A percentile compares a stretch with the other conserved stretches of the same genome.
Conservation (phyloP, 2,888 invertebrate species). For the Caradrina clavipalpis region DNA sequence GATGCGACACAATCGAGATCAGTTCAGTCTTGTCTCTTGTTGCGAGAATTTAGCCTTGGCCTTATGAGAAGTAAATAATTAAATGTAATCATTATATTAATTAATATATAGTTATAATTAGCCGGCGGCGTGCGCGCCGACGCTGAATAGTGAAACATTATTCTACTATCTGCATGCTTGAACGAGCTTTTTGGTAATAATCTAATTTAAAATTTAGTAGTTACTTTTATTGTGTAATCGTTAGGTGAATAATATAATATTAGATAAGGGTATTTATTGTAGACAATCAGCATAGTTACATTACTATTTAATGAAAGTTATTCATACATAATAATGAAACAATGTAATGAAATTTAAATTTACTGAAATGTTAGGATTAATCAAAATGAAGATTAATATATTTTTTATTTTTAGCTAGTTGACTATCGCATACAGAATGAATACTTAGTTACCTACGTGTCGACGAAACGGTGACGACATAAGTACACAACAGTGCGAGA, state of each 20-base stretch:
- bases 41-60: conserved; percentile 91
- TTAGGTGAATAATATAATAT: conserved; percentile 87
- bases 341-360: conserved; percentile 85
- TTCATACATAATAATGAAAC: conserved; percentile 89
- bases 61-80: conserved; percentile 90
- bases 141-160: conserved; percentile 89
- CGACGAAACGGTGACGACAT: conserved; percentile 70
- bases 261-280: conserved; percentile 91
- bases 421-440: conserved; percentile 86
- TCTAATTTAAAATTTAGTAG: conserved; percentile 90
- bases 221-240: conserved; percentile 89
- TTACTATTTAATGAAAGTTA: conserved; percentile 87
- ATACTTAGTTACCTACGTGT: conserved; percentile 82
- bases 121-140: conserved; percentile 84
- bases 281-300: conserved; percentile 88
- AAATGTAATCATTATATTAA: conserved; percentile 88
- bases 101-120: conserved; percentile 80
- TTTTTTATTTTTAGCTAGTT: conserved; percentile 91
- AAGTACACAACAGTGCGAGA: conserved; percentile 83
- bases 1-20: conserved; percentile 83
- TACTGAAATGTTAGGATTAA: conserved; percentile 86
- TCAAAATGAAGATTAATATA: conserved; percentile 89
- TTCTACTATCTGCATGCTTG: conserved; percentile 90
- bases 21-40: conserved; percentile 89
- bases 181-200: conserved; percentile 91